Evolutionary conservation across 2,888 invertebrate species (phyloP).

Genomic region (Archaeoteleia sp.): DNA sequence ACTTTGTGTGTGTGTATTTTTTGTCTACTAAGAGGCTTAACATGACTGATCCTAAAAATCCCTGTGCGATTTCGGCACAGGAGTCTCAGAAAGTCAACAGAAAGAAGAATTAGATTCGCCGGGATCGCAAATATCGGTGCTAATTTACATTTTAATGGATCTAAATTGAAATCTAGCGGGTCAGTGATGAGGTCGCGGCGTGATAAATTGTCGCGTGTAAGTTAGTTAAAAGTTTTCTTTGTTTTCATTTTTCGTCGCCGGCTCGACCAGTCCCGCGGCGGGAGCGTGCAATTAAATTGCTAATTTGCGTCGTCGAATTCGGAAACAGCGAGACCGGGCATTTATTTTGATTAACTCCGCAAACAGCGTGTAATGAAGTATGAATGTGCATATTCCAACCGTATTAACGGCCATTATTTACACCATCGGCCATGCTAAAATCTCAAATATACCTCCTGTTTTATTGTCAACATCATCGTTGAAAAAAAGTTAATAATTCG

Average conservation of each 20-base stretch:
- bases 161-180: conserved; percentile 65
- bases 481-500: background rate
- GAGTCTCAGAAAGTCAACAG: conserved; percentile 22
- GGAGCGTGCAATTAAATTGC: conserved; percentile 7
- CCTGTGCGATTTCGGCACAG: conserved; percentile 4
- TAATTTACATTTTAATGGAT: conserved; percentile 68
- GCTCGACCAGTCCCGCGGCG: background rate
- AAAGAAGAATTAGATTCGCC: conserved; percentile 44
- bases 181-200: conserved; percentile 18
- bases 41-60: conserved; percentile 6
- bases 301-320: conserved; percentile 5
- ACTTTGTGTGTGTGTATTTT: no score
- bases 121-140: conserved; percentile 56
- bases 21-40: no score
- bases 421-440: no score
- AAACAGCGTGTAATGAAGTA: no score
- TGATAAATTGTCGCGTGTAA: conserved; percentile 57
- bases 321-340: background rate
- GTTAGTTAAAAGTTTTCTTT: conserved; percentile 52
- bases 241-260: conserved; percentile 39
- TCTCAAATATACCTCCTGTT: no score
- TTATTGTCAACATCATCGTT: no score
- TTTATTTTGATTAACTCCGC: no score
- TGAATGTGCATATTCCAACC: no score
- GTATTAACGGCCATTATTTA: no score